phyloP scores from a whole-genome alignment of 2,113 vertebrate species.

The Gymnocephalus cernua region DNA sequence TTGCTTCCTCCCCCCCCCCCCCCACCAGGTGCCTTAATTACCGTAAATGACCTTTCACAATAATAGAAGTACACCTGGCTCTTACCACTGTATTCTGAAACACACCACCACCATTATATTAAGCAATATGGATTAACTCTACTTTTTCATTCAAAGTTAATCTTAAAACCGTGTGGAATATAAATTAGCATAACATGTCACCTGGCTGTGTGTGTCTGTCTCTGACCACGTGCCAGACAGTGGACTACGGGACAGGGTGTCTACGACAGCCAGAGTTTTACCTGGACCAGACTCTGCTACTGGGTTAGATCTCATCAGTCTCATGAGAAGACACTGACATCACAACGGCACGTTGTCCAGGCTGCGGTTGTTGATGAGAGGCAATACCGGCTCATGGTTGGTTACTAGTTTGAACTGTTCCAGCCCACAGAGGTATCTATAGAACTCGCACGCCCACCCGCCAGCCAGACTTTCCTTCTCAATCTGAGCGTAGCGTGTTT shows the following conservation, averaged over 20 bases:
- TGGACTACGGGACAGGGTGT: background rate
- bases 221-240: background rate
- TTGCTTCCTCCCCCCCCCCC: no score
- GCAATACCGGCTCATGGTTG: background rate
- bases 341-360: background rate
- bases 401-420: background rate
- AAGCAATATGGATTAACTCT: no score
- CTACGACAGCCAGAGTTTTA: background rate
- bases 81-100: no score
- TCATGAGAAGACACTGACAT: constrained; percentile 11
- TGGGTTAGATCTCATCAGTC: constrained; percentile 18
- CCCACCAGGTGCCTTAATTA: no score
- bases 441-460: background rate
- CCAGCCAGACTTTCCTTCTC: background rate
- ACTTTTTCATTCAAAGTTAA: no score
- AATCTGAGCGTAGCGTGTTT: background rate
- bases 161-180: no score
- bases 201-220: no score
- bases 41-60: no score
- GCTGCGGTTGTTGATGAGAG: background rate
- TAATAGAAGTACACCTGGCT: no score
- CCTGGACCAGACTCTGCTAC: background rate
- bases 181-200: no score
- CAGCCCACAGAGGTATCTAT: background rate
- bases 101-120: no score